phyloP scores from a whole-genome alignment of 2,113 vertebrate species.

The Lamprotornis superbus region DNA sequence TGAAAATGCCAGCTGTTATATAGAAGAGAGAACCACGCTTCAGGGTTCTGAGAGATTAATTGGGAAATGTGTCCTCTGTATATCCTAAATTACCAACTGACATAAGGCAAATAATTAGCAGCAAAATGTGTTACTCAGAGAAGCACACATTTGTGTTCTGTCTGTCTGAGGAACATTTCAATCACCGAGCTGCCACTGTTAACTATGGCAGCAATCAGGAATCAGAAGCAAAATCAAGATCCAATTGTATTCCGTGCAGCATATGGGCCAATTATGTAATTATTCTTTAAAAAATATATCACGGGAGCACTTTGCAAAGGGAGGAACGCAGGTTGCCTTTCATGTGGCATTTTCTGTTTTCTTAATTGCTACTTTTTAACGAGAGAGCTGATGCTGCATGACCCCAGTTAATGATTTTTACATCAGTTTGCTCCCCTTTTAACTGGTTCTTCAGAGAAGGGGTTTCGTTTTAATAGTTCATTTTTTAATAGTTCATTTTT shows the following conservation, averaged over 20 bases:
- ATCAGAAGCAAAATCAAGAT: background rate
- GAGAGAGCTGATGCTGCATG: background rate
- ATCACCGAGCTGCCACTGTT: background rate
- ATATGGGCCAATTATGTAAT: conserved; percentile 30
- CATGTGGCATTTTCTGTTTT: background rate
- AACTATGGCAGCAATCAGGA: background rate
- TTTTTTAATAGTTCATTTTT: background rate
- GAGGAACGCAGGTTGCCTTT: background rate
- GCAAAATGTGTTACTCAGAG: background rate
- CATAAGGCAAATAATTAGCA: conserved; percentile 49
- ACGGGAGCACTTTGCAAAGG: background rate
- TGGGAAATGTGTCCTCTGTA: conserved; percentile 7
- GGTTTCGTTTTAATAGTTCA: background rate
- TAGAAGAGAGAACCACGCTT: background rate
- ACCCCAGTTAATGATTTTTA: background rate
- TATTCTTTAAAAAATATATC: background rate
- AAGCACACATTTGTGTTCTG: background rate
- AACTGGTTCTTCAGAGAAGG: background rate
- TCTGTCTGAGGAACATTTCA: background rate
- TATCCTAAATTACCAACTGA: conserved; percentile 4
- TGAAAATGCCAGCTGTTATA: background rate
- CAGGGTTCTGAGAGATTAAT: conserved; percentile 5
- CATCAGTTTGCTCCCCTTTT: background rate
- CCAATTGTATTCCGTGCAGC: background rate
- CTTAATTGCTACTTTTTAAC: conserved; percentile 2